phyloP scores from a whole-genome alignment of 2,888 invertebrate genomes.

The Trichogramma dendrolimi region DNA sequence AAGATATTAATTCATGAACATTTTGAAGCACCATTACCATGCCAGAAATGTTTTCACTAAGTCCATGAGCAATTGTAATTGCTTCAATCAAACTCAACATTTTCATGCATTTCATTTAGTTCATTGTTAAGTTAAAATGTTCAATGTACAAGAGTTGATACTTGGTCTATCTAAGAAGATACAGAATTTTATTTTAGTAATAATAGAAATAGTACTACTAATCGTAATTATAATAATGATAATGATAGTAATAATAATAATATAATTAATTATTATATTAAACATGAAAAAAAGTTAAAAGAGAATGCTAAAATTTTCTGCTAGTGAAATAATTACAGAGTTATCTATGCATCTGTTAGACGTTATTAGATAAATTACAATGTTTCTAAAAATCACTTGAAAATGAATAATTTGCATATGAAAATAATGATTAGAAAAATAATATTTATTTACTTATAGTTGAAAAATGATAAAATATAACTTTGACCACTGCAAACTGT shows the following conservation, averaged over 20 bases:
- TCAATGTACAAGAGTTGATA: too few species aligned
- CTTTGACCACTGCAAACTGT: too few species aligned
- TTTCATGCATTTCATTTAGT: too few species aligned
- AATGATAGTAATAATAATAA: constrained; percentile 6
- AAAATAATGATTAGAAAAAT: constrained; percentile 48
- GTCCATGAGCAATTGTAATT: too few species aligned
- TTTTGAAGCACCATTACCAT: too few species aligned
- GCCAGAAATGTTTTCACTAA: too few species aligned
- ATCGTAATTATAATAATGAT: neutral
- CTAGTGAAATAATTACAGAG: constrained; percentile 7
- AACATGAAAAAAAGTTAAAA: constrained; percentile 21
- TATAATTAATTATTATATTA: neutral
- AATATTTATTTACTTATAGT: constrained; percentile 41
- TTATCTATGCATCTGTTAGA: constrained; percentile 9
- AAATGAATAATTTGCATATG: constrained; percentile 27
- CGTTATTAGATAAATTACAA: constrained; percentile 13
- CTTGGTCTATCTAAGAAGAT: constrained; percentile 14
- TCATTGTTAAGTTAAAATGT: too few species aligned
- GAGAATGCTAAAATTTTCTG: constrained; percentile 19
- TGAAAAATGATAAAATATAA: neutral
- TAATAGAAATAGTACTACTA: constrained; percentile 7
- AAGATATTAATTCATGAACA: too few species aligned
- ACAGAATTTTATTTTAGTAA: constrained; percentile 16
- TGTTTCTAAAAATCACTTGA: constrained; percentile 10
- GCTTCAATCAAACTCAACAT: too few species aligned